phyloP scores from a whole-genome alignment of 2,113 vertebrate genomes.

The Rhadina sibilatrix region DNA sequence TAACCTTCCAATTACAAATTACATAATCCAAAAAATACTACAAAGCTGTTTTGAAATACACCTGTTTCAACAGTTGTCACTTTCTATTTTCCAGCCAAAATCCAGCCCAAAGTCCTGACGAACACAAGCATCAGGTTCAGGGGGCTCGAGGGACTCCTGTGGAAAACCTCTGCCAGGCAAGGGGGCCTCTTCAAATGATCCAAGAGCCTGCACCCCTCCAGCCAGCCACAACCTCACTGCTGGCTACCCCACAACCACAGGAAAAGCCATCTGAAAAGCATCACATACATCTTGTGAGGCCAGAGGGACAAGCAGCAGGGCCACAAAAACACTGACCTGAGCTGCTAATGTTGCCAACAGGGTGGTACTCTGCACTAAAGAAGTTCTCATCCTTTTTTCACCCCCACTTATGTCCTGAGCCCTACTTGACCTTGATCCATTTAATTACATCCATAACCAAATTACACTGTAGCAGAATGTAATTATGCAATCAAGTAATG shows the following conservation, averaged over 20 bases:
- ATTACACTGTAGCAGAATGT: constrained; percentile 34
- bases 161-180: not conserved
- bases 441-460: constrained; percentile 54
- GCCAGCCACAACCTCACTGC: not conserved
- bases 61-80: not conserved
- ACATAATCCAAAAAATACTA: not conserved
- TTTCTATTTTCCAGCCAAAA: not conserved
- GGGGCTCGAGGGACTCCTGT: not conserved
- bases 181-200: not conserved
- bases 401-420: not conserved
- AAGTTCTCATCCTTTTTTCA: not conserved
- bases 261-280: not conserved
- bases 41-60: not conserved
- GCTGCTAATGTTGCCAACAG: not conserved
- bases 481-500: constrained; percentile 67
- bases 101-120: not conserved
- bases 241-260: not conserved
- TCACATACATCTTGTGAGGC: not conserved
- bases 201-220: not conserved
- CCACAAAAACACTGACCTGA: not conserved
- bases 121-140: not conserved
- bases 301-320: not conserved
- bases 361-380: not conserved
- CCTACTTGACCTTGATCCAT: constrained; percentile 51
- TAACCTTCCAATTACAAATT: not conserved